phyloP scores from a whole-genome alignment of 1,140 invertebrate genomes.

The Drosophila leontia region DNA sequence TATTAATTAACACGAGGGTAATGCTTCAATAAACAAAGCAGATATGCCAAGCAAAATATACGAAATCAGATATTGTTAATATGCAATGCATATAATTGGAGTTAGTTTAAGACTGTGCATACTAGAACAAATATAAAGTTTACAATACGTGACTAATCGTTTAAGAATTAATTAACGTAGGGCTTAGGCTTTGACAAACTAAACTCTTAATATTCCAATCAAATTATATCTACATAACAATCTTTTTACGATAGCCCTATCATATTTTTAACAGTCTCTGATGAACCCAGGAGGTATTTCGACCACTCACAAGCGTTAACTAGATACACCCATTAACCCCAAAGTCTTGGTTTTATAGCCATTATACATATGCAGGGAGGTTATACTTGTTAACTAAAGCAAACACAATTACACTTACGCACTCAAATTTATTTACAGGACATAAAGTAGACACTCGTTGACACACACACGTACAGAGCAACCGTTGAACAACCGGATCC shows the following conservation, averaged over 20 bases:
- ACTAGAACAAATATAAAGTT: neutral
- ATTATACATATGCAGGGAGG: slow-evolving; percentile 32
- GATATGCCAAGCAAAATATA: neutral
- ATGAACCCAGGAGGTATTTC: slow-evolving; percentile 13
- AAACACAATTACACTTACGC: slow-evolving; percentile 66
- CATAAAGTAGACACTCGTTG: slow-evolving; percentile 63
- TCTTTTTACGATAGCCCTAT: slow-evolving; percentile 23
- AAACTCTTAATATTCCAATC: slow-evolving; percentile 19
- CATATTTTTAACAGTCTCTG: slow-evolving; percentile 22
- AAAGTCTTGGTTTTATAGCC: slow-evolving; percentile 46
- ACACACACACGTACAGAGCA: slow-evolving; percentile 9
- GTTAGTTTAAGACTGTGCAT: neutral
- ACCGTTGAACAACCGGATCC: slow-evolving; percentile 42
- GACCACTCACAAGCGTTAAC: slow-evolving; percentile 42
- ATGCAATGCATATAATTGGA: neutral
- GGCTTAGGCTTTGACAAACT: neutral
- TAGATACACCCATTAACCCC: slow-evolving; percentile 53
- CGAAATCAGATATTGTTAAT: neutral
- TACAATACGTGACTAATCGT: neutral
- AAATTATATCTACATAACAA: slow-evolving; percentile 11
- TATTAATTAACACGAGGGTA: slow-evolving; percentile 12
- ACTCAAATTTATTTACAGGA: slow-evolving; percentile 70
- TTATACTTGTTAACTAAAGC: slow-evolving; percentile 44
- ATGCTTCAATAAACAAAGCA: slow-evolving; percentile 9
- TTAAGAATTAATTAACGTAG: slow-evolving; percentile 15